Conservation (phyloP, 2,797 vertebrate species). For the Oreonectes daqikongensis region DNA sequence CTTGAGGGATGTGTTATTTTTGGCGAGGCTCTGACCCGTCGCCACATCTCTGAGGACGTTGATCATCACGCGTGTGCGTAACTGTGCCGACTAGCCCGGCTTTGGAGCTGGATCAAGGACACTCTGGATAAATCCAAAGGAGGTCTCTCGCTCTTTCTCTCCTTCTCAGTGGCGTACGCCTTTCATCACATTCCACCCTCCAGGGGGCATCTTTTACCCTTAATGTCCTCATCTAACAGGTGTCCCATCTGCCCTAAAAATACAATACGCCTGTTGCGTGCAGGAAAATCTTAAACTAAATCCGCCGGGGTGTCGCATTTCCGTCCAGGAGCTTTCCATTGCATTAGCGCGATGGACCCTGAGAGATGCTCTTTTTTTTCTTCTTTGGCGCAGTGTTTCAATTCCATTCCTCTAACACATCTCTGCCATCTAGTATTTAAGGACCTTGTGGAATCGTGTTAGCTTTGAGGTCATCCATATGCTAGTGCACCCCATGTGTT, state of each 20-base stretch:
- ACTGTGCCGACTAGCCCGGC: slow-evolving; percentile 1
- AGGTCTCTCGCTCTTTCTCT: slow-evolving; percentile 21
- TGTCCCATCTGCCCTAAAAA: slow-evolving; percentile 53
- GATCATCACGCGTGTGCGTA: slow-evolving; percentile 10
- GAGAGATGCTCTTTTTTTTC: not conserved
- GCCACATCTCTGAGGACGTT: slow-evolving; percentile 15
- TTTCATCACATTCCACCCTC: slow-evolving; percentile 23
- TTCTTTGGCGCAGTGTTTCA: not conserved
- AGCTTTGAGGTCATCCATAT: not conserved
- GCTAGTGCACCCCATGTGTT: too few species aligned
- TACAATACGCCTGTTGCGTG: slow-evolving; percentile 50
- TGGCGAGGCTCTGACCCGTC: slow-evolving; percentile 3
- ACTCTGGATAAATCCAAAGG: slow-evolving; percentile 8
- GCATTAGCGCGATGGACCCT: not conserved
- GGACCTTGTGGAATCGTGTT: not conserved
- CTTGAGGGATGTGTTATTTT: slow-evolving; percentile 30
- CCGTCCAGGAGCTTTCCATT: slow-evolving; percentile 24
- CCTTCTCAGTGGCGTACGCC: slow-evolving; percentile 19
- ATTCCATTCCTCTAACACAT: not conserved
- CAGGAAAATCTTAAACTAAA: slow-evolving; percentile 45
- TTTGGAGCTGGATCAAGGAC: slow-evolving; percentile 35
- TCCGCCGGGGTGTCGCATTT: slow-evolving; percentile 41
- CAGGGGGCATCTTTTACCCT: slow-evolving; percentile 45
- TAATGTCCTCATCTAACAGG: slow-evolving; percentile 39
- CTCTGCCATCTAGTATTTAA: not conserved